Evolutionary conservation across 2,888 invertebrate genomes (phyloP).

Genomic region (Mesorhabditis belari): DNA sequence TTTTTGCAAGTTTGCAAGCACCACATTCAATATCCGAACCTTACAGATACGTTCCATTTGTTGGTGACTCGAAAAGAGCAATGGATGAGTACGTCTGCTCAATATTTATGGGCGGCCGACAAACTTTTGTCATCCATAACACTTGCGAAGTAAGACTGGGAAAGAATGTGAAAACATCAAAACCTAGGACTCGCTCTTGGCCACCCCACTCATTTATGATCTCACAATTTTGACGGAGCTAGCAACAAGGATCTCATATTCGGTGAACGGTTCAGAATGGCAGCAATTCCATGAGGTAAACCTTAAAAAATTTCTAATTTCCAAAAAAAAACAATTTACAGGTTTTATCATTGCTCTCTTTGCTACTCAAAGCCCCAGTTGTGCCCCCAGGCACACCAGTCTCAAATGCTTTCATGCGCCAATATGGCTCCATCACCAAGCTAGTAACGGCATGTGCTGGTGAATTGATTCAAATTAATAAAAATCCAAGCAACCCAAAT

Average conservation of each 20-base stretch:
- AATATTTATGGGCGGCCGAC: constrained; percentile 85
- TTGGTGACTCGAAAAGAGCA: constrained; percentile 92
- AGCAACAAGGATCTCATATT: constrained; percentile 66
- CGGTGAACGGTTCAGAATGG: constrained; percentile 25
- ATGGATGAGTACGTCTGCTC: constrained; percentile 90
- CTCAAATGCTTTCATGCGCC: constrained; percentile 80
- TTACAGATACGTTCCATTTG: constrained; percentile 75
- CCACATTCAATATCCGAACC: too few species aligned
- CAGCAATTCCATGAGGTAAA: constrained; percentile 37
- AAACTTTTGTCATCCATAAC: constrained; percentile 87
- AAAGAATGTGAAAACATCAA: too few species aligned
- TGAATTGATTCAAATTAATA: too few species aligned
- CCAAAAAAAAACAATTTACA: too few species aligned
- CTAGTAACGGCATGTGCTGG: constrained; percentile 75
- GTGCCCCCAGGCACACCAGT: constrained; percentile 74
- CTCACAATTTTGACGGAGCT: constrained; percentile 79
- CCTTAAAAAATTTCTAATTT: neutral
- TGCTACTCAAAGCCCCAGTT: constrained; percentile 82
- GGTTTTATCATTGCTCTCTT: constrained; percentile 75
- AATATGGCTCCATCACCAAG: constrained; percentile 80
- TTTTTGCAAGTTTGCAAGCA: too few species aligned
- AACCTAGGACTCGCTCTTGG: constrained; percentile 83
- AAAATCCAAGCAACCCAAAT: too few species aligned
- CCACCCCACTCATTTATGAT: constrained; percentile 84
- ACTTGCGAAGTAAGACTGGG: constrained; percentile 74